Percentiles rank a stretch among this genome's conserved stretches.
phyloP scores from a whole-genome alignment of 2,113 vertebrate species.

The Tetraodon nigroviridis region DNA sequence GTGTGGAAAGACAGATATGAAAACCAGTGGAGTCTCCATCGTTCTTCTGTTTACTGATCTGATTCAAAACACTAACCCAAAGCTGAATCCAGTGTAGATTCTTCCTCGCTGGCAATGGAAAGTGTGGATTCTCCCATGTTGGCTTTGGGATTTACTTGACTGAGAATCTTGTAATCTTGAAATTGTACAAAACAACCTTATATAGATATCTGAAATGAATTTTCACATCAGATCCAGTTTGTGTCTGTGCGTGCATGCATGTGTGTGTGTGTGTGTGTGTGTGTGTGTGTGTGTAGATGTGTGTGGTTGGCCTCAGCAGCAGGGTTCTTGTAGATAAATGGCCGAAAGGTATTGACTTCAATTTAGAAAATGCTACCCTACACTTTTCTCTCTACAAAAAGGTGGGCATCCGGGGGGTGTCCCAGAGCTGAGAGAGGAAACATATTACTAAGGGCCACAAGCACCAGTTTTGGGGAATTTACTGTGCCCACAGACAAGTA shows the following conservation, averaged over 20 bases:
- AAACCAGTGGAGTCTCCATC: too few species aligned
- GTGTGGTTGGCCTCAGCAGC: slow-evolving; percentile 58
- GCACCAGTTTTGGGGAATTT: slow-evolving; percentile 64
- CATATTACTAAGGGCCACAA: slow-evolving; percentile 66
- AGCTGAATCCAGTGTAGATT: too few species aligned
- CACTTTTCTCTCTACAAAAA: slow-evolving; percentile 66
- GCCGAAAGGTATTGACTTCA: slow-evolving; percentile 72
- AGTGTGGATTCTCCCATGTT: too few species aligned
- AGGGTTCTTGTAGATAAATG: slow-evolving; percentile 71
- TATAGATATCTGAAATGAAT: too few species aligned
- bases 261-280: slow-evolving; percentile 10
- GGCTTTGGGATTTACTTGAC: too few species aligned
- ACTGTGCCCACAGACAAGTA: slow-evolving; percentile 41
- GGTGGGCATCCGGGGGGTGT: slow-evolving; percentile 50
- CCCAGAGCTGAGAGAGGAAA: slow-evolving; percentile 66
- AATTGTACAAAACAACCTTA: background rate
- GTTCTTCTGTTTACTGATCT: too few species aligned
- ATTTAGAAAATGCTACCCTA: slow-evolving; percentile 73
- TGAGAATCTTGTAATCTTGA: too few species aligned
- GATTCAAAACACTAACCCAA: too few species aligned
- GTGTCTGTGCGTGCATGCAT: background rate
- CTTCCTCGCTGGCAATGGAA: too few species aligned
- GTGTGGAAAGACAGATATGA: too few species aligned
- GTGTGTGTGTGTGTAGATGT: slow-evolving; percentile 14
- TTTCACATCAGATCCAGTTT: too few species aligned